phyloP scores from a whole-genome alignment of 2,888 invertebrate genomes.

The Plutella xylostella region DNA sequence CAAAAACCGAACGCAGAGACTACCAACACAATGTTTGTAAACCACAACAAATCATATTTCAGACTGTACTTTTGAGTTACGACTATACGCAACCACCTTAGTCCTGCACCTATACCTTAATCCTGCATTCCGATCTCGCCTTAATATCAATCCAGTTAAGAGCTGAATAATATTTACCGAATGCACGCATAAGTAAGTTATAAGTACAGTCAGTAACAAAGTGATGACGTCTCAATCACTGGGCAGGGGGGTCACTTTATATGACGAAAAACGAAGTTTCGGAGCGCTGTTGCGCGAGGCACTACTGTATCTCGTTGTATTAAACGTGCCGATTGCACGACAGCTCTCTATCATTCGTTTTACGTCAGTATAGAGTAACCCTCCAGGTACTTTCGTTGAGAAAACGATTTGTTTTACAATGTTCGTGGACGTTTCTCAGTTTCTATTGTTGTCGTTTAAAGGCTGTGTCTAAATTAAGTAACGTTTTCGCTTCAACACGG shows the following conservation, averaged over 20 bases:
- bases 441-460: background rate
- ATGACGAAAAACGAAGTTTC: too few relatives aligned
- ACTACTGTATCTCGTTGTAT: too few relatives aligned
- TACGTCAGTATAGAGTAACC: too few relatives aligned
- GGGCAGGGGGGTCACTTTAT: too few relatives aligned
- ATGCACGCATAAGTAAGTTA: conserved; percentile 8
- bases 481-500: background rate
- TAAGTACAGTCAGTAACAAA: conserved; percentile 32
- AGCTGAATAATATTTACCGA: too few relatives aligned
- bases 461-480: background rate
- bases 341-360: too few relatives aligned
- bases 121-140: conserved; percentile 18
- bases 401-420: conserved; percentile 62
- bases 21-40: conserved; percentile 51
- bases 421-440: conserved; percentile 24
- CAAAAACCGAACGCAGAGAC: conserved; percentile 45
- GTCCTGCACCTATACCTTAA: conserved; percentile 10
- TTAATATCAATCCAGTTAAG: too few relatives aligned
- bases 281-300: too few relatives aligned
- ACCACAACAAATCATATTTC: conserved; percentile 64
- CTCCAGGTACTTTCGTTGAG: conserved; percentile 45
- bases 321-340: too few relatives aligned
- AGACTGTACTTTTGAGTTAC: conserved; percentile 57
- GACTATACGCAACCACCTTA: conserved; percentile 42
- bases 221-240: conserved; percentile 61